Evolutionary conservation across 2,113 vertebrate species (phyloP), one percentile per base, ranked within the genome.

Genomic region (Grus americana): DNA sequence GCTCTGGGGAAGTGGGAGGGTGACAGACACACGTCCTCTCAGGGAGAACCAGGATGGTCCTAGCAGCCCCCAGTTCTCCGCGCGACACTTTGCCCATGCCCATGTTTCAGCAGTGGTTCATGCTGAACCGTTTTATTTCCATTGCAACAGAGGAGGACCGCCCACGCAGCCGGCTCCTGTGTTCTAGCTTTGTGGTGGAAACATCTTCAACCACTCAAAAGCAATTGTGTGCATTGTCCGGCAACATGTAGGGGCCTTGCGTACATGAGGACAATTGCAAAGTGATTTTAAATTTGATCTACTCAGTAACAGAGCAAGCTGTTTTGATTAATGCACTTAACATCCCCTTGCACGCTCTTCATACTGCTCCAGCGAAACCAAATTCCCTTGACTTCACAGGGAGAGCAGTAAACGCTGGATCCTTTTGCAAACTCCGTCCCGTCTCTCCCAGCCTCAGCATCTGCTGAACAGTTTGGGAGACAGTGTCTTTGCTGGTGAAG

Each of bases 171-270:
- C 49, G 8, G 79, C 83, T 76, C 83, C 83, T 70, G 74, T 4
- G 20, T 38, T 71, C 68, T 7, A 40, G 50, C 59, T 78, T 67
- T 67, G 91, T 24, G 89, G 57, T 92, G 80, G 93, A 74, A 92
- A 95, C 93, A 87, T 95, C 94, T 93, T 79, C 96, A 84, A 26
- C 57, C 61, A 55, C 86, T 93, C 89, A 47, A 42, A 84, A 84
- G 86, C 86, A 75, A 71, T 67, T 79, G 76, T 84, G 80, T 63
- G 91, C 73, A 15, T 84, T 67, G 93, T 87, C 93, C 89, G 5
- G 80, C 91, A 84, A 36, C 47, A 5, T 16, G 57, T 22, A 81
- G 76, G 84, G 80, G 76, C 89, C 80, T 81, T 27, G 63, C 0
- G 12, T 44, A 38, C 68, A 40, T 0, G 38, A 38, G 83, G 52